phyloP scores from a whole-genome alignment of 1,140 invertebrate genomes.

The Bicyclus anynana region DNA sequence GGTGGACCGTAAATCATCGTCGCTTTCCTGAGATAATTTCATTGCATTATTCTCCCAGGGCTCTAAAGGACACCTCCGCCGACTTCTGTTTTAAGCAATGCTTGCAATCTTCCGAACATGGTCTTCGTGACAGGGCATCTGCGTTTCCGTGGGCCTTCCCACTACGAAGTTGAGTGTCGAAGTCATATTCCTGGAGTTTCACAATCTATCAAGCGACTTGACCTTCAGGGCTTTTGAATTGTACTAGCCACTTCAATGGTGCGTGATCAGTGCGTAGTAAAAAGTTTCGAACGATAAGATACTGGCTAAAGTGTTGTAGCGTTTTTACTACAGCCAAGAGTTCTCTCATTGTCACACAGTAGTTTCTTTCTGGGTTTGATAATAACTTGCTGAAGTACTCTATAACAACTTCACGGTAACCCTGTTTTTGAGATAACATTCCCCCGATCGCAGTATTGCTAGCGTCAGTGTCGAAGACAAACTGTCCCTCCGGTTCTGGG shows the following conservation, averaged over 20 bases:
- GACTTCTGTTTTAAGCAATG: constrained; percentile 9
- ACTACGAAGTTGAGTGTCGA: background rate
- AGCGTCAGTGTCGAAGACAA: constrained; percentile 23
- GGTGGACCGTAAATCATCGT: too few relatives aligned
- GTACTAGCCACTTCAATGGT: constrained; percentile 37
- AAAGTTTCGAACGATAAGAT: too few relatives aligned
- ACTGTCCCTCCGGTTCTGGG: background rate
- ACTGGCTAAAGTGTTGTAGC: constrained; percentile 16
- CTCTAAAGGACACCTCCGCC: too few relatives aligned
- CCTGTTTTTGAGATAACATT: constrained; percentile 13
- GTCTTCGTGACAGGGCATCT: constrained; percentile 21
- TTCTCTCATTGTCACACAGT: constrained; percentile 19
- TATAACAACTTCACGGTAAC: constrained; percentile 11
- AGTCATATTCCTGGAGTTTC: constrained; percentile 18
- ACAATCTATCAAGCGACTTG: constrained; percentile 27
- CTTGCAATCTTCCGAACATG: constrained; percentile 9
- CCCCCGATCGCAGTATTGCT: constrained; percentile 14
- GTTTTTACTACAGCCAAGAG: constrained; percentile 18
- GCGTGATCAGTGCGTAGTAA: constrained; percentile 27
- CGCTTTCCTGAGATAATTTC: too few relatives aligned
- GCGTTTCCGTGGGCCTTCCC: constrained; percentile 17
- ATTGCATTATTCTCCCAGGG: background rate
- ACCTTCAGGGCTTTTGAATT: constrained; percentile 26
- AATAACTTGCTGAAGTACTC: constrained; percentile 20
- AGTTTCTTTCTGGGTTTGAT: constrained; percentile 21